Base-by-base conservation (phyloP, 1,140 invertebrate species). In the Hypsibius dujardini region DNA sequence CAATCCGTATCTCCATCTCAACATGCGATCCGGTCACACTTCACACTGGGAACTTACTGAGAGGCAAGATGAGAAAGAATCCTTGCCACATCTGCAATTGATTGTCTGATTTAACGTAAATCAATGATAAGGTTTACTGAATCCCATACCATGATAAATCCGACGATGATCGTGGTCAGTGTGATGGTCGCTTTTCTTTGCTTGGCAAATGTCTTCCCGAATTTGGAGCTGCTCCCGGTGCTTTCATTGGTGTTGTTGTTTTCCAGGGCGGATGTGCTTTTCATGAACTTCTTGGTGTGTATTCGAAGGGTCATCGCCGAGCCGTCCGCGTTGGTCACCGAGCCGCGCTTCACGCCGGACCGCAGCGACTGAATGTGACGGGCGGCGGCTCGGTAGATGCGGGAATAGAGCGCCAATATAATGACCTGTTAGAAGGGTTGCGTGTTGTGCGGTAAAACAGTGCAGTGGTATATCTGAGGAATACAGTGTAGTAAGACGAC, bases 331-430 rank as follows among this genome's bases (percentile, higher is more conserved):
- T 76, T 76, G 62, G 45, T 12, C 3, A 12, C 12, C 3, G 62
- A 67, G 81, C 81, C 2, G 80, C 79, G 15, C 42, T 67, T 67
- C 3, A 67, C 7, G 42, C 62, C 62, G 12, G 12, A 15, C 12
- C 62, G 62, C 45, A 83, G 76, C 70, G 82, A 82, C 59, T 82
- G 79, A 1, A 84, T 83, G 71, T 85, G 84, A 28, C 81, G 78
- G 1, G 84, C 80, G 0, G 86, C 84, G 0, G 86, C 86, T 1
- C 83, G 80, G 74, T 88, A 86, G 69, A 90, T 88, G 69, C 84
- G 81, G 46, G 84, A 83, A 76, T 89, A 89, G 1, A 89, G 79
- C 47, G 84, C 81, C 28, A 88, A 76, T 78, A 89, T 88, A 28
- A 87, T 80, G 28, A 28, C 28, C 28, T 28, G 28, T 28, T 28